Conservation (phyloP, 2,888 invertebrate species). For the Liposcelis brunnea region DNA sequence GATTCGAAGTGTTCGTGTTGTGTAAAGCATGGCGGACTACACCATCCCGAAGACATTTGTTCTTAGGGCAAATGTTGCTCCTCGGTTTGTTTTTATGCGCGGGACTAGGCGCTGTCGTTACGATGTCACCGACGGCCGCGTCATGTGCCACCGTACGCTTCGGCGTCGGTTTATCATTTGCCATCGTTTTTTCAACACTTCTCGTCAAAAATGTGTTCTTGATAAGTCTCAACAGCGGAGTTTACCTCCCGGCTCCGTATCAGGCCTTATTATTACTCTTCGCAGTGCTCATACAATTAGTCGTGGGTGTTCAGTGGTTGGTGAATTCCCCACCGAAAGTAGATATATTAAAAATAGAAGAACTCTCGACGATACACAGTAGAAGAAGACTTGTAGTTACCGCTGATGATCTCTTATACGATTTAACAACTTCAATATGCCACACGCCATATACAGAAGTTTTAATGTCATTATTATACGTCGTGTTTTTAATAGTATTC, state of each 20-base stretch:
- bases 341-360: slow-evolving; percentile 21
- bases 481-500: slow-evolving; percentile 66
- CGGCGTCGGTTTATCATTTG: slow-evolving; percentile 61
- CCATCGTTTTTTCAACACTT: slow-evolving; percentile 76
- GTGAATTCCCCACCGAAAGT: slow-evolving; percentile 57
- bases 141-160: slow-evolving; percentile 70
- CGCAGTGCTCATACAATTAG: slow-evolving; percentile 78
- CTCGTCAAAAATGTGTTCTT: slow-evolving; percentile 89
- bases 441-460: slow-evolving; percentile 52
- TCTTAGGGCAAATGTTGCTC: slow-evolving; percentile 72
- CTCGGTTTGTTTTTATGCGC: slow-evolving; percentile 69
- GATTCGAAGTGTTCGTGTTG: slow-evolving; percentile 68
- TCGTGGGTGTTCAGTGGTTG: slow-evolving; percentile 70
- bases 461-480: slow-evolving; percentile 60
- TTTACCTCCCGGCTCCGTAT: slow-evolving; percentile 82
- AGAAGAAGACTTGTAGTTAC: slow-evolving; percentile 19
- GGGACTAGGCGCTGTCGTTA: slow-evolving; percentile 57
- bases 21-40: slow-evolving; percentile 70
- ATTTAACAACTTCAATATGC: slow-evolving; percentile 31
- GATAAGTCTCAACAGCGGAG: slow-evolving; percentile 76
- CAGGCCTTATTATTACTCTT: slow-evolving; percentile 75
- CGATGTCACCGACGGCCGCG: slow-evolving; percentile 58
- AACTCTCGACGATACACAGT: neutral
- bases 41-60: slow-evolving; percentile 67
- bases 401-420: slow-evolving; percentile 23